phyloP scores from a whole-genome alignment of 1,140 invertebrate genomes.

The Sipha flava region DNA sequence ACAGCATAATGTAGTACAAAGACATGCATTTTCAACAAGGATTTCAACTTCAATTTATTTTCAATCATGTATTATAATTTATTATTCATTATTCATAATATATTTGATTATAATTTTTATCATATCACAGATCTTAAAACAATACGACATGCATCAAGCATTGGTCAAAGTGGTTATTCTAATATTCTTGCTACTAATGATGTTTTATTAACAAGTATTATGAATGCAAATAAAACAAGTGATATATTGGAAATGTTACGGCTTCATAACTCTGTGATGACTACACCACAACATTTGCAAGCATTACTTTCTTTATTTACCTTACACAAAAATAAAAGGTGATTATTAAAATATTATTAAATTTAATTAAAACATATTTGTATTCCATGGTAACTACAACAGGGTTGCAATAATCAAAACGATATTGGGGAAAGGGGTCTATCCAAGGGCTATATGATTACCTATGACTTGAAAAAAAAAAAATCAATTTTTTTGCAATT shows the following conservation, averaged over 20 bases:
- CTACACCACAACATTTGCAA: slow-evolving; percentile 32
- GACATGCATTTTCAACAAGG: neutral
- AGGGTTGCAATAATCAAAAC: too few species aligned
- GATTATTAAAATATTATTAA: neutral
- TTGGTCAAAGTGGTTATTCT: neutral
- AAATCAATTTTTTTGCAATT: too few species aligned
- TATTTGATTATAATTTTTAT: neutral
- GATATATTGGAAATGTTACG: slow-evolving; percentile 32
- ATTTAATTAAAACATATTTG: too few species aligned
- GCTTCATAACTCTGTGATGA: slow-evolving; percentile 35
- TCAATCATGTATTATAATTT: neutral
- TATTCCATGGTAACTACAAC: too few species aligned
- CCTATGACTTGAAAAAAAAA: too few species aligned
- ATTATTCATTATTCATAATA: neutral
- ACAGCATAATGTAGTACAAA: neutral
- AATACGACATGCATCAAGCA: neutral
- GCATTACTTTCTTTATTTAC: slow-evolving; percentile 28
- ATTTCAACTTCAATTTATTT: neutral
- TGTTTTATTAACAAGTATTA: slow-evolving; percentile 28
- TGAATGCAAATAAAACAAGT: slow-evolving; percentile 1
- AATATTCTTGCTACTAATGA: neutral
- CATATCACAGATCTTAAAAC: neutral
- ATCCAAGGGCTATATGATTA: too few species aligned
- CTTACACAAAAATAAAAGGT: slow-evolving; percentile 31
- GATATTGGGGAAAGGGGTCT: too few species aligned